Evolutionary conservation across 1,140 invertebrate species (phyloP), one percentile per base, ranked within the genome.

Genomic region (Drosophila funebris): DNA sequence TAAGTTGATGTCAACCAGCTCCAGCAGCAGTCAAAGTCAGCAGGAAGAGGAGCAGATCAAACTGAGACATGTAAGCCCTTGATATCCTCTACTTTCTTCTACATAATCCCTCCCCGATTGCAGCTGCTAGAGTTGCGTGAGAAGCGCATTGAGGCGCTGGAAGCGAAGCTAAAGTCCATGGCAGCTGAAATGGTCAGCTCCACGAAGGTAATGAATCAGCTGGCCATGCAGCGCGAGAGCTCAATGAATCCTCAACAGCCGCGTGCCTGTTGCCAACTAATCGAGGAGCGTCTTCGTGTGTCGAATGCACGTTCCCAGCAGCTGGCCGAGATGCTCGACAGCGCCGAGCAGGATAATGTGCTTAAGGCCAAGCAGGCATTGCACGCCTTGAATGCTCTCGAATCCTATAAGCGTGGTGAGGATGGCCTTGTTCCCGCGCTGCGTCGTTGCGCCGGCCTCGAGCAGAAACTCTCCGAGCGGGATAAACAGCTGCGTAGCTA

Each of bases 301-400:
- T 54, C 79, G 8, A 85, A 78, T 52, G 61, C 60, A 6, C 69
- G 84, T 0, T 61, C 62, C 2, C 72, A 77, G 43, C 85, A 92
- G 60, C 64, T 92, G 0, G 74, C 90, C 0, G 90, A 91, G 56
- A 76, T 91, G 76, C 56, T 92, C 0, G 85, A 90, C n/a, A 62
- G 62, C n/a, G 48, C 76, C 18, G 91, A 92, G 44, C 89, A 91
- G 61, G 91, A 91, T 20, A 92, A 91, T 31, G 76, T 84, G 2
- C 36, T 90, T 0, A 92, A 92, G 50, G 83, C 90, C 2, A 91
- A 91, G 69, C 91, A 92, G 73, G 89, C 91, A 0, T 8, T 87
- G 20, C 82, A 92, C 8, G 82, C 91, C 0, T 46, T 90, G 6
- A 82, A 60, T 36, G 90, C 90, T 4, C 50, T 92, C 20, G 84